Conservation (phyloP, 2,888 invertebrate genomes). For the Pollenia amentaria region DNA sequence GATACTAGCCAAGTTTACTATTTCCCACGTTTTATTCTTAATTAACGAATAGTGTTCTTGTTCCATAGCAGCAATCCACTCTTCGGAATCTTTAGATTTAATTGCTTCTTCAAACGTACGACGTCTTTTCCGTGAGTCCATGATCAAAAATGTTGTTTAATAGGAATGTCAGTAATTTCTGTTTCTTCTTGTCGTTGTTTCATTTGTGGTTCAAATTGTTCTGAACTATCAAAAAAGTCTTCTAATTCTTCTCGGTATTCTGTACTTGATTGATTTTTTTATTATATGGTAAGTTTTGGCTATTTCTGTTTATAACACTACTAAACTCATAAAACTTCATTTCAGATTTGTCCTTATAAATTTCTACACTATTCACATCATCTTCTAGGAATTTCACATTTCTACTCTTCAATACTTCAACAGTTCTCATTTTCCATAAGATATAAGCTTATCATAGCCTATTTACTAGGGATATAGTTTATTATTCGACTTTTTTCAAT, state of each 20-base stretch:
- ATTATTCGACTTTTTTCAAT: no score
- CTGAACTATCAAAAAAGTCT: slow-evolving; percentile 23
- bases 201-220: no score
- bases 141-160: slow-evolving; percentile 17
- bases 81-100: no score
- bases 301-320: neutral
- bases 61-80: no score
- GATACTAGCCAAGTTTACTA: neutral
- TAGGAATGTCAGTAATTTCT: neutral
- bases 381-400: slow-evolving; percentile 23
- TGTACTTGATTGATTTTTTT: slow-evolving; percentile 9
- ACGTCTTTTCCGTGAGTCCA: no score
- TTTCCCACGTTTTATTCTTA: slow-evolving; percentile 10
- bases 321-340: slow-evolving; percentile 9
- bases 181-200: neutral
- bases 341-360: neutral
- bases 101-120: no score
- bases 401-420: slow-evolving; percentile 12
- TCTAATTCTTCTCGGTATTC: neutral
- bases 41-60: no score
- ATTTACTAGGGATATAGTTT: no score
- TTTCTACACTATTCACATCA: neutral
- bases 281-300: neutral
- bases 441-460: slow-evolving; percentile 28
- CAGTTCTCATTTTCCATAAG: neutral